Evolutionary conservation across 2,888 invertebrate genomes (phyloP), one percentile per base, ranked within the genome.

Genomic region (Parnassius orleans): DNA sequence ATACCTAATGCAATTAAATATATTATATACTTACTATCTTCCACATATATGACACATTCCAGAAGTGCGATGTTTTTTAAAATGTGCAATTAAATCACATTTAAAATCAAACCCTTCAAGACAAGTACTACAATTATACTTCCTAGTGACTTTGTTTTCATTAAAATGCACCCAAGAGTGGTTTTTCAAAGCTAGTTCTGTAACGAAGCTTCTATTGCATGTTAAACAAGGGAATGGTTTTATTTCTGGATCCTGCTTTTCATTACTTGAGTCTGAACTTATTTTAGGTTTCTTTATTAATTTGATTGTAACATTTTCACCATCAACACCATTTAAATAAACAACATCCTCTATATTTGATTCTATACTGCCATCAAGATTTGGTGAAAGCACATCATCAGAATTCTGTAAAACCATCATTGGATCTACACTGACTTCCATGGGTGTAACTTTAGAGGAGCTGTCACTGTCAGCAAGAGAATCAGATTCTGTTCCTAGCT

Each of bases 351-450:
- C 74, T 53, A 71, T 61, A 41, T 65, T 60, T 7, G 57, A 56
- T 57, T 69, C 65, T 33, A 64, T 59, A 54, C 71, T 71, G 62
- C 75, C 70, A 60, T 76, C 72, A 57, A 55, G 52, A 55, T 61
- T 63, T 43, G 76, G 73, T 51, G 77, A 77, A 14, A 66, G 78
- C 71, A 72, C 67, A 52, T 84, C 87, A 66, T 93, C 93, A 65
- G 92, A 84, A 68, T 93, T 94, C 71, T 94, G 93, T 53, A 95
- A 79, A 70, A 95, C 93, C 76, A 94, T 84, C 94, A 95, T 94
- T 5, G 95, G 95, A 78, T 95, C 95, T 0, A 95, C 92, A 76
- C 92, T 93, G 1, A 95, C 93, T 86, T 95, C 95, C 92, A 95
- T 93, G 83, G 94, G 92, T 58, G 92, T 92, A 57, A 86, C 80